These are phyloP conservation scores for Hylomyscus alleni DNA, from an alignment of 2,797 vertebrate genomes.

Conservation along the genomic window DNA sequence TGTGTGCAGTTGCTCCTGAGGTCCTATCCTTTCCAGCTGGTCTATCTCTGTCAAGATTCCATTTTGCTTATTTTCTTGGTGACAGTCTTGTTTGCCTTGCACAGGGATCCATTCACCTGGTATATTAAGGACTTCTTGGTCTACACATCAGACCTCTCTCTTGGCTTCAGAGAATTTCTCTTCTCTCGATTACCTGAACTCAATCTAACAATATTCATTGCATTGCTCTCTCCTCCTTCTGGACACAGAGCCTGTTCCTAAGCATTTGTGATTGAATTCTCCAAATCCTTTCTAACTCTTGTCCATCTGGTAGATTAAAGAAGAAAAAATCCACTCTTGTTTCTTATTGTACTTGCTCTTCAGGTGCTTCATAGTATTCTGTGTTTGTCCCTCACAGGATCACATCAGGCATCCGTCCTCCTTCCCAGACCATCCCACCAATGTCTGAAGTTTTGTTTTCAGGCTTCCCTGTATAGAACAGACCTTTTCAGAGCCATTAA, in stretches of 20 bases:
- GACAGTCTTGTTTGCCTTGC: not conserved
- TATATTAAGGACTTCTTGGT: not conserved
- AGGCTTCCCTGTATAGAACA: not conserved
- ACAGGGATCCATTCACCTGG: conserved; percentile 58
- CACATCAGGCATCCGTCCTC: not conserved
- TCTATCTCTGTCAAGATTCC: conserved; percentile 46
- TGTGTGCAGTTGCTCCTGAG: conserved; percentile 19
- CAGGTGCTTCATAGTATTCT: not conserved
- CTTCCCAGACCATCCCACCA: not conserved
- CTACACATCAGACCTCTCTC: not conserved
- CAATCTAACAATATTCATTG: not conserved
- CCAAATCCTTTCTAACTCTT: conserved; percentile 14
- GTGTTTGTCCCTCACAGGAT: not conserved
- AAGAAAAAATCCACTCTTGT: not conserved
- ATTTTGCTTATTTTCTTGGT: conserved; percentile 49
- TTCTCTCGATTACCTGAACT: conserved; percentile 16
- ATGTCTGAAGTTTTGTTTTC: not conserved
- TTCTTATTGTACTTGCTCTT: not conserved
- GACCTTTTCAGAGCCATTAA: conserved; percentile 1
- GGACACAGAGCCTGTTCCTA: conserved; percentile 14
- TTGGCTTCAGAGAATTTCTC: conserved; percentile 16
- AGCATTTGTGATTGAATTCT: conserved; percentile 41
- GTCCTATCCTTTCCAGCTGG: not conserved
- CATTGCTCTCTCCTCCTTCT: conserved; percentile 23
- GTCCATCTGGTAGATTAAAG: not conserved